Base-by-base conservation (phyloP, 2,797 vertebrate genomes). In the Distichodus sexfasciatus region DNA sequence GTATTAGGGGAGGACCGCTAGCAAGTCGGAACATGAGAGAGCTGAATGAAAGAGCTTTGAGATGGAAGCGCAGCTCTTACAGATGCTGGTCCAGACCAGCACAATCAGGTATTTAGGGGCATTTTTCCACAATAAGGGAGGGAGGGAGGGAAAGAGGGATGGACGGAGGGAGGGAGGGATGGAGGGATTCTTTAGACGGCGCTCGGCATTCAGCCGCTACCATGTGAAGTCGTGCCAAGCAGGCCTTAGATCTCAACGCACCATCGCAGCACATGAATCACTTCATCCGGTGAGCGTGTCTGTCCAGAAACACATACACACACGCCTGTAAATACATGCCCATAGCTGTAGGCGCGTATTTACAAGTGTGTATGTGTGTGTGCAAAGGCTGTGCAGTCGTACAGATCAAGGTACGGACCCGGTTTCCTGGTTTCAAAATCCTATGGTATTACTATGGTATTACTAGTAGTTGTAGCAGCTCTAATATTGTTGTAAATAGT, bases 1-100 rank as follows among this genome's bases (percentile, higher is more conserved):
- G 38, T 4, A 7, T 28, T 29, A 26, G 29, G 38, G 33, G 54
- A 73, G 53, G 62, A 63, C 70, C 53, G 74, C 62, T 76, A 76
- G 67, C 76, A 62, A 76, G 76, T 81, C 78, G 55, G 76, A 78
- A 76, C 79, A 76, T 53, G 54, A 54, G 47, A 15, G 41, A 61
- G 63, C 68, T 74, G 51, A 72, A 69, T 54, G 51, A 68, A 62
- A 48, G 68, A n/a, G 66, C 75, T 66, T 65, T 47, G 62, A 41
- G 64, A 69, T 73, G 63, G 67, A 71, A 70, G 66, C n/a, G 51
- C 63, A 65, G 48, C 17, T 53, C 66, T n/a, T 80, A 54, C 64
- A 76, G 76, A 74, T 71, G 71, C 54, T 35, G 46, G 71, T 62
- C 69, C 65, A 66, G 72, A 73, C 65, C 70, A 65, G 73, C 73